Percentiles rank a stretch among this genome's conserved stretches.
Conservation (phyloP, 1,140 invertebrate genomes). For the Leptinotarsa defecta region DNA sequence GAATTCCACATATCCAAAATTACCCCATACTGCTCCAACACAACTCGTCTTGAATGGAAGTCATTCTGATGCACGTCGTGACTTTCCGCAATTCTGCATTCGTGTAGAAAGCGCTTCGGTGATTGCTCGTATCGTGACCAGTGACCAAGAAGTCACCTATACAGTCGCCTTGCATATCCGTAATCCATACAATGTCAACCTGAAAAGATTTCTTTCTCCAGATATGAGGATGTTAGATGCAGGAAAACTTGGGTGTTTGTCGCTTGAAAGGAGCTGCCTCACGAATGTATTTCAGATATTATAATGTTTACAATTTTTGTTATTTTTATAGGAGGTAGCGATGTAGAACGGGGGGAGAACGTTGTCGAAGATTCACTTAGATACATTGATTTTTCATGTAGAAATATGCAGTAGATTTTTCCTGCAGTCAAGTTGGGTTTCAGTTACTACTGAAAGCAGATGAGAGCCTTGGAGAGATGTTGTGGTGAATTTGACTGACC, state of each 20-base stretch:
- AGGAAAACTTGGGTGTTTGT: neutral
- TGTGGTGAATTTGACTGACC: too few species aligned
- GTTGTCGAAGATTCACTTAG: too few species aligned
- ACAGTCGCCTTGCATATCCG: neutral
- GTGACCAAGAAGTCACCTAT: neutral
- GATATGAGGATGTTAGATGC: neutral
- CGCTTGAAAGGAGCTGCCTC: too few species aligned
- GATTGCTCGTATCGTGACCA: neutral
- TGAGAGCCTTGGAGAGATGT: too few species aligned
- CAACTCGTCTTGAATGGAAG: neutral
- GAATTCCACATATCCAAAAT: neutral
- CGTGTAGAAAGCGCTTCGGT: neutral
- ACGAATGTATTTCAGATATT: too few species aligned
- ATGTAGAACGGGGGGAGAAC: too few species aligned
- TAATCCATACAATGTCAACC: neutral
- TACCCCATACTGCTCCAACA: neutral
- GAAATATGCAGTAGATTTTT: too few species aligned
- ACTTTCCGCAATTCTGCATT: constrained; percentile 1
- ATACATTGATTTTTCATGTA: too few species aligned
- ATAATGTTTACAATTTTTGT: too few species aligned
- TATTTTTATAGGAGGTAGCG: too few species aligned
- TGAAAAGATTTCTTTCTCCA: neutral
- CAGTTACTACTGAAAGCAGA: too few species aligned
- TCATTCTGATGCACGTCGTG: neutral
- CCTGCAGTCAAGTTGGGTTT: too few species aligned